Evolutionary conservation across 2,888 invertebrate genomes (phyloP).

Genomic region (Embidobia sp.): DNA sequence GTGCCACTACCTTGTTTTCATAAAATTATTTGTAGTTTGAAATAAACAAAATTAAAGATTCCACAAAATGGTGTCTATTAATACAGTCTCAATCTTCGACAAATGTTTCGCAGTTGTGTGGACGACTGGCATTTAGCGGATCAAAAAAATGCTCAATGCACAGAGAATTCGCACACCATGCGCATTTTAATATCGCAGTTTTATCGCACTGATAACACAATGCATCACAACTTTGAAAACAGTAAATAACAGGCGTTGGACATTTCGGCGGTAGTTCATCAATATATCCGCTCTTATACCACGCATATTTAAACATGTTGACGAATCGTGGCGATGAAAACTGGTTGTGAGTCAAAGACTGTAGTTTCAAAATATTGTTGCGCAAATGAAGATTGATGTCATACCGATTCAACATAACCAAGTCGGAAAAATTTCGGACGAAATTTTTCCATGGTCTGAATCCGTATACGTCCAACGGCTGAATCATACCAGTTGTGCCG

Average conservation of each 20-base stretch:
- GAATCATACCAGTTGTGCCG: slow-evolving; percentile 43
- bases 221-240: slow-evolving; percentile 33
- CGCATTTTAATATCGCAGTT: too few relatives aligned
- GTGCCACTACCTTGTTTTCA: too few relatives aligned
- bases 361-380: slow-evolving; percentile 50
- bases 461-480: slow-evolving; percentile 37
- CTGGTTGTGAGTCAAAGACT: slow-evolving; percentile 48
- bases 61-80: too few relatives aligned
- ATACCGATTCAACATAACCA: slow-evolving; percentile 22
- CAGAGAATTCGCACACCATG: too few relatives aligned
- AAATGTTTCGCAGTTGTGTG: too few relatives aligned
- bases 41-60: too few relatives aligned
- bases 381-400: slow-evolving; percentile 53
- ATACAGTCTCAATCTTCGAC: too few relatives aligned
- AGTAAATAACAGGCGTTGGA: slow-evolving; percentile 40
- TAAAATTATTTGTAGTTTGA: too few relatives aligned
- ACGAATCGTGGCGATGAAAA: slow-evolving; percentile 46
- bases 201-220: too few relatives aligned
- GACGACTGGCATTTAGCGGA: too few relatives aligned
- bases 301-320: slow-evolving; percentile 54
- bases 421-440: slow-evolving; percentile 42
- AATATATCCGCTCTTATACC: slow-evolving; percentile 55
- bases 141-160: too few relatives aligned
- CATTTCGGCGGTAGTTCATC: slow-evolving; percentile 27
- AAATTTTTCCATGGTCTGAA: slow-evolving; percentile 52